phyloP scores from a whole-genome alignment of 2,113 vertebrate species.

The Rhegmatorhina hoffmannsi region DNA sequence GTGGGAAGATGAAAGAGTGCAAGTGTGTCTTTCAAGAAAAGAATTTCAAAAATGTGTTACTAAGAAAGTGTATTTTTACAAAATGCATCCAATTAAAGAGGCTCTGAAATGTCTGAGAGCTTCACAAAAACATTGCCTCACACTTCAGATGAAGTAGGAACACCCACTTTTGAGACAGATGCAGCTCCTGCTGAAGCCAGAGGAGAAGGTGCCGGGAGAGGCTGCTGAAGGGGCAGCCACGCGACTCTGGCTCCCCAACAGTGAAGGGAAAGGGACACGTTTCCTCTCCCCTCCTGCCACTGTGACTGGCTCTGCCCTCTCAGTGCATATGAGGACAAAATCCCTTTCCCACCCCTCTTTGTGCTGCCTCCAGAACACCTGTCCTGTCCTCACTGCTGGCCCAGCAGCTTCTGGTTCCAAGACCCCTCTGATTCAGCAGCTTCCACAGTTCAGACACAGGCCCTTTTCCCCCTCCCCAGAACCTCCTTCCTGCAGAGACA shows the following conservation, averaged over 20 bases:
- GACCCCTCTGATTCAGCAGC: neutral
- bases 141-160: neutral
- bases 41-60: neutral
- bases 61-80: neutral
- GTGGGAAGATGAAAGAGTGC: neutral
- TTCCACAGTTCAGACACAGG: neutral
- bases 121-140: neutral
- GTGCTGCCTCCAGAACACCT: neutral
- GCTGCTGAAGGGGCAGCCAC: neutral
- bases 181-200: neutral
- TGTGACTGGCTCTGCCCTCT: rapidly evolving
- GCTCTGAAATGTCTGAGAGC: neutral
- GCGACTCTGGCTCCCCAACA: neutral
- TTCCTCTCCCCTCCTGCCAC: neutral
- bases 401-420: neutral
- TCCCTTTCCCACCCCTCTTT: neutral
- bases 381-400: neutral
- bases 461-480: no score
- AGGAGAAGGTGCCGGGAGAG: neutral
- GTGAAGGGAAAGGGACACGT: neutral
- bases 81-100: neutral
- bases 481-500: neutral
- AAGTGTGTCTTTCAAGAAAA: neutral
- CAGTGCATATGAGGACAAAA: neutral
- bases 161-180: neutral